Base-by-base conservation (phyloP, 2,797 vertebrate species). In the Labeo calbasu region DNA sequence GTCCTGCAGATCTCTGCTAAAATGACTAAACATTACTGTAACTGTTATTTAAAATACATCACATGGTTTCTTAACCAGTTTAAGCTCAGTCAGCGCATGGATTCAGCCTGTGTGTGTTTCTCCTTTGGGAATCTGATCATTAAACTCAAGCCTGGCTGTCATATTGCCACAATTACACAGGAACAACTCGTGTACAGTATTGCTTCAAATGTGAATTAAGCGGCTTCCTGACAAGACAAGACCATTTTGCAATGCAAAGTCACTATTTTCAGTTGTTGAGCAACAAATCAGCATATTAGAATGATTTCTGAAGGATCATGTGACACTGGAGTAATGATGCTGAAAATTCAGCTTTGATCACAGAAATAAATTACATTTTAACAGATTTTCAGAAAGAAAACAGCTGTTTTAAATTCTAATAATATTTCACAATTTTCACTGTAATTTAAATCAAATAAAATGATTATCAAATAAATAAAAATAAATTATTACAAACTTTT, bases 71-170 rank as follows among this genome's bases (percentile, higher is more conserved):
- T 23, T 15, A 11, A 57, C 1, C 28, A 57, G 51, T 14, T 23
- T 28, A 25, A 77, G 36, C 13, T n/a, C 25, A 32, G 17, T 63
- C 25, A 28, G 61, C 8, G 25, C 25, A 63, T 8, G 14, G 25
- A 28, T 6, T 28, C 59, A 12, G 12, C 12, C 23, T 28, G 23
- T 6, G 13, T 25, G 59, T 32, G 23, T 28, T 13, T 48, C 65
- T 73, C 48, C 48, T 53, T 51, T n/a, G 50, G 9, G 50, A 57
- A 19, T 73, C 5, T 13, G 32, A 57, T 14, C 19, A n/a, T 43
- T 69, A 69, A 75, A 57, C 75, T 77, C 32, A 23, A 23, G 70
- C 15, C 23, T 72, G 19, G 72, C 25, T 65, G 50, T 19, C 48
- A 51, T 55, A 19, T 21, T 75, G 71, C 11, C 19, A 21, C 51